phyloP scores from a whole-genome alignment of 1,140 invertebrate species.

The Brachionus asplanchnoidis region DNA sequence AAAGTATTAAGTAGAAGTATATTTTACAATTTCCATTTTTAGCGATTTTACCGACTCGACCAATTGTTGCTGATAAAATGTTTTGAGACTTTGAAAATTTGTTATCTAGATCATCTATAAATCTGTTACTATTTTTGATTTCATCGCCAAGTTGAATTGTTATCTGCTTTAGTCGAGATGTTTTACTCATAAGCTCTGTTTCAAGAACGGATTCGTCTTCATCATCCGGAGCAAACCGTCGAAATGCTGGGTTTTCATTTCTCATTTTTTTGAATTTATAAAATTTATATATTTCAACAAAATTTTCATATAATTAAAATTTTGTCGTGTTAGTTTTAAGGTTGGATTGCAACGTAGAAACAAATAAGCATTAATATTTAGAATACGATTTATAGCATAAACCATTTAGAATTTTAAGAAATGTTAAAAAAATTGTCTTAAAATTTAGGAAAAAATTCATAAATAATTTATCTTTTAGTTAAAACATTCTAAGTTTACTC shows the following conservation, averaged over 20 bases:
- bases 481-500: too few species aligned
- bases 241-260: conserved; percentile 21
- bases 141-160: conserved; percentile 29
- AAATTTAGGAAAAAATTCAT: background rate
- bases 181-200: conserved; percentile 16
- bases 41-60: background rate
- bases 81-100: conserved; percentile 14
- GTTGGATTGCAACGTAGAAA: background rate
- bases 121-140: conserved; percentile 17
- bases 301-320: background rate
- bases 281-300: background rate
- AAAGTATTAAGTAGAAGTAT: conserved; percentile 33
- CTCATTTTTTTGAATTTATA: background rate
- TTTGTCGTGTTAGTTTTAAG: conserved; percentile 32
- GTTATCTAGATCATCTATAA: conserved; percentile 9
- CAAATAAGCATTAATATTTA: background rate
- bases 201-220: conserved; percentile 19
- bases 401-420: background rate
- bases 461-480: background rate
- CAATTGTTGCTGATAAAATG: background rate
- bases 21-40: conserved; percentile 40
- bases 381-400: background rate
- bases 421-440: background rate
- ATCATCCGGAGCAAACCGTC: conserved; percentile 12
- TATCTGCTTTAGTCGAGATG: conserved; percentile 24